Evolutionary conservation across 2,888 invertebrate species (phyloP), one percentile per base, ranked within the genome.

Genomic region (Papilio protenor): DNA sequence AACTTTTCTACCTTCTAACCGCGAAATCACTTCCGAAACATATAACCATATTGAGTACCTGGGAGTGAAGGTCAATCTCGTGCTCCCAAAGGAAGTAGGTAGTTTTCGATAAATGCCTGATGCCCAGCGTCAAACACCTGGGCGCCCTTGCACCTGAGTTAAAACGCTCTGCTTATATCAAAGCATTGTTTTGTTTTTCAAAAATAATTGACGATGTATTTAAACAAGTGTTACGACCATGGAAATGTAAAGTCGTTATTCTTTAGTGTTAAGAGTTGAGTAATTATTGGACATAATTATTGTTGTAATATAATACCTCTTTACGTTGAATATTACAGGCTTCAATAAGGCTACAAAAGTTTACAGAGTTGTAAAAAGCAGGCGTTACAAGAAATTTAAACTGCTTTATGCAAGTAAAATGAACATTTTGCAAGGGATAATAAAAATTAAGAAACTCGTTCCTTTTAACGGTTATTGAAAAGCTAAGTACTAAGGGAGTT

Each of bases 381-480:
- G 64, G 21, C 64, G 74, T 64, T 74, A 47, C 74, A 64, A 59
- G 73, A 61, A 73, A 73, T 73, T 47, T 47, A 21, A 73, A 61
- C 47, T 61, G 73, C 61, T 73, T 73, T 64, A 74, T 74, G 64
- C 64, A 74, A 64, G 74, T 64, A 74, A 49, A 59, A 49, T 74
- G 27, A 74, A 74, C 47, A 47, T 64, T 64, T 74, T 33, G 64
- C 18, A 74, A 74, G 21, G n/a, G 33, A 27, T 52, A 74, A 52
- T 74, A 74, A 74, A 52, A 74, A 74, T 74, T 74, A 74, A 27
- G 64, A 74, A 74, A 74, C 74, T 74, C 74, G 64, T 74, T 74
- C 64, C 49, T 27, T 74, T 74, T 64, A 64, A 74, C 52, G 74
- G n/a, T 74, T 74, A 64, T 74, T 61, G 64, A 64, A 74, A 74